A percentile compares a stretch with the other conserved stretches of the same genome.
These are phyloP conservation scores for Brenthis daphne DNA, from an alignment of 2,888 invertebrate species.

Conservation along the genomic window DNA sequence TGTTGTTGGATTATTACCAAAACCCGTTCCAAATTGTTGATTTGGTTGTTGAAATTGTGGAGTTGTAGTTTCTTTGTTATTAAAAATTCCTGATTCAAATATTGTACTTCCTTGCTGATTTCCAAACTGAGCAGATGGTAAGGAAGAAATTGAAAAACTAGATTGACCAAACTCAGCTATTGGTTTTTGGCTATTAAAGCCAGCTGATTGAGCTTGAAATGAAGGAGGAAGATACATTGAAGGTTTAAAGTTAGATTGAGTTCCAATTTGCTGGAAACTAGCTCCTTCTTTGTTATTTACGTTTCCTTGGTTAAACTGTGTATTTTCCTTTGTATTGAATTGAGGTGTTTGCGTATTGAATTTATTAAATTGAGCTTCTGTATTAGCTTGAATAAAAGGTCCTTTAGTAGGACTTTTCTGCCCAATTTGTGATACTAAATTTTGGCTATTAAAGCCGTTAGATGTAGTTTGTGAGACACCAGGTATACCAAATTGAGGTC, in stretches of 20 bases:
- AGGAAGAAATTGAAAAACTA: slow-evolving; percentile 7
- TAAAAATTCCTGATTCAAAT: slow-evolving; percentile 1
- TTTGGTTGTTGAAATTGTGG: slow-evolving; percentile 12
- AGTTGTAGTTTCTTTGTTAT: slow-evolving; percentile 13
- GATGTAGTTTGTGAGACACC: slow-evolving; percentile 1
- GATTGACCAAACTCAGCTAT: background rate
- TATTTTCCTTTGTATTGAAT: background rate
- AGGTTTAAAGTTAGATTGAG: slow-evolving; percentile 7
- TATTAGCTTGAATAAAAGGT: background rate
- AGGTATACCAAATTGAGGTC: background rate
- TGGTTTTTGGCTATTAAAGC: slow-evolving; percentile 2
- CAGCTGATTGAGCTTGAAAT: slow-evolving; percentile 4
- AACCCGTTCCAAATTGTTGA: slow-evolving; percentile 15
- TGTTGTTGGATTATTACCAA: slow-evolving; percentile 4
- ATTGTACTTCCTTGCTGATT: background rate
- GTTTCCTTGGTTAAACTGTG: background rate
- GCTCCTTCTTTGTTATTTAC: slow-evolving; percentile 5
- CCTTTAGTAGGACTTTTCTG: background rate
- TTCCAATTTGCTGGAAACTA: background rate
- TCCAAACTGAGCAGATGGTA: slow-evolving; percentile 7
- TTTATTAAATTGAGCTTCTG: background rate
- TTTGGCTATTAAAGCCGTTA: background rate
- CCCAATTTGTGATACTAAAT: background rate
- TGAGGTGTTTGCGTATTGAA: background rate
- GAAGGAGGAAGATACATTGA: background rate